These are phyloP conservation scores for Aleiodes alternator DNA, from an alignment of 2,888 invertebrate species.

Conservation along the genomic window DNA sequence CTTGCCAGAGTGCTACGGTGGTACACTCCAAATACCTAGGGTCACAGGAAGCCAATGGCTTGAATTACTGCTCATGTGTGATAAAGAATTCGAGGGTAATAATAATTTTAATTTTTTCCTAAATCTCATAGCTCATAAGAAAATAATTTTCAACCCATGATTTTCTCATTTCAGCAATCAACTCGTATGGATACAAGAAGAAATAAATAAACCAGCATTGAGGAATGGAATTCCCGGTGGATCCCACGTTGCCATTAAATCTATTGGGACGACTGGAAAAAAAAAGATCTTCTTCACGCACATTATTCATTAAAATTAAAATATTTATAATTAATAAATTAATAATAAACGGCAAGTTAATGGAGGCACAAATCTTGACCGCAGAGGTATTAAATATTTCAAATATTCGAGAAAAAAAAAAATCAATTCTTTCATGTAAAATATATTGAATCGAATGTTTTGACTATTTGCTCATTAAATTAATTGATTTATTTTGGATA, in stretches of 20 bases:
- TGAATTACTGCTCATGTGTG: conserved; percentile 83
- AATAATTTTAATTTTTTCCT: neutral
- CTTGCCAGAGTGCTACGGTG: conserved; percentile 85
- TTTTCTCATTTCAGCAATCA: conserved; percentile 78
- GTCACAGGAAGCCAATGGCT: conserved; percentile 85
- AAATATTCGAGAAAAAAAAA: too few relatives aligned
- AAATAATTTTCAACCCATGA: too few relatives aligned
- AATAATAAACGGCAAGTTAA: too few relatives aligned
- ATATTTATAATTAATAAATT: conserved; percentile 9
- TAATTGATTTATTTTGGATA: too few relatives aligned
- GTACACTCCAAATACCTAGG: conserved; percentile 82
- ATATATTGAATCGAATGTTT: too few relatives aligned
- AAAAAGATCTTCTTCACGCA: neutral
- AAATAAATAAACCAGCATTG: conserved; percentile 62
- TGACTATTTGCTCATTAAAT: too few relatives aligned
- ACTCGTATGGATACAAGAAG: conserved; percentile 86
- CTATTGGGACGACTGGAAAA: neutral
- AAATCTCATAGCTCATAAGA: too few relatives aligned
- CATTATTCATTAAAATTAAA: neutral
- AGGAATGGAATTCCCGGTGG: conserved; percentile 17
- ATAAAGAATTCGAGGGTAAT: conserved; percentile 84
- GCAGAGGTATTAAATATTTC: too few relatives aligned
- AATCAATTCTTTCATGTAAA: too few relatives aligned
- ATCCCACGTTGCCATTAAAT: neutral
- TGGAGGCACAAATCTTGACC: too few relatives aligned